These are phyloP conservation scores for Anomalospiza imberbis DNA, from an alignment of 2,797 vertebrate genomes.

Conservation along the genomic window DNA sequence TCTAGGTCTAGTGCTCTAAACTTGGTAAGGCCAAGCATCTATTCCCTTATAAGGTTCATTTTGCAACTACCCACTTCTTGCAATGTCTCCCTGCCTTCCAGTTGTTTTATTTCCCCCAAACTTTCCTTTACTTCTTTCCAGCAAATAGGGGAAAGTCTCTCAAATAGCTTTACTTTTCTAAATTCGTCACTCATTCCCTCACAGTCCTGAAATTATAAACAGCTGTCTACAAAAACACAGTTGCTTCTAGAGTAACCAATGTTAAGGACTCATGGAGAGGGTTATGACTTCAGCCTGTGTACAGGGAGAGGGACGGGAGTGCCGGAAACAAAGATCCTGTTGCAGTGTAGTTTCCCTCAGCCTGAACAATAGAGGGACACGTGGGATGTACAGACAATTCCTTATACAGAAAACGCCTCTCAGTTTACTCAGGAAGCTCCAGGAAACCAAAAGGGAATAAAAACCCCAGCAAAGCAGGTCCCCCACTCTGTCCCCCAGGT, in stretches of 20 bases:
- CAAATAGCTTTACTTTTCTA: slow-evolving; percentile 18
- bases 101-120: slow-evolving; percentile 14
- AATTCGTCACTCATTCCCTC: slow-evolving; percentile 11
- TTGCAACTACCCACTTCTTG: slow-evolving; percentile 17
- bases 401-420: neutral
- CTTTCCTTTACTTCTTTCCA: slow-evolving; percentile 37
- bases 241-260: neutral
- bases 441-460: neutral
- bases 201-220: slow-evolving; percentile 47
- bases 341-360: slow-evolving; percentile 1
- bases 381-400: neutral
- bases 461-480: neutral
- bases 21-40: slow-evolving; percentile 2
- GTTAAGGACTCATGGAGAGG: neutral
- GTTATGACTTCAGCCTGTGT: neutral
- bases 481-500: neutral
- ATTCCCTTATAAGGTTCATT: slow-evolving; percentile 50
- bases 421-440: neutral
- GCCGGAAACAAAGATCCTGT: slow-evolving; percentile 17
- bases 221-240: slow-evolving; percentile 29
- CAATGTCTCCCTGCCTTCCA: neutral
- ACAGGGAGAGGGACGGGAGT: neutral
- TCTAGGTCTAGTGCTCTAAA: slow-evolving; percentile 23
- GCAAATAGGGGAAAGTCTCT: neutral
- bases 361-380: neutral